phyloP scores from a whole-genome alignment of 2,888 invertebrate species.

The Girardia tigrina region DNA sequence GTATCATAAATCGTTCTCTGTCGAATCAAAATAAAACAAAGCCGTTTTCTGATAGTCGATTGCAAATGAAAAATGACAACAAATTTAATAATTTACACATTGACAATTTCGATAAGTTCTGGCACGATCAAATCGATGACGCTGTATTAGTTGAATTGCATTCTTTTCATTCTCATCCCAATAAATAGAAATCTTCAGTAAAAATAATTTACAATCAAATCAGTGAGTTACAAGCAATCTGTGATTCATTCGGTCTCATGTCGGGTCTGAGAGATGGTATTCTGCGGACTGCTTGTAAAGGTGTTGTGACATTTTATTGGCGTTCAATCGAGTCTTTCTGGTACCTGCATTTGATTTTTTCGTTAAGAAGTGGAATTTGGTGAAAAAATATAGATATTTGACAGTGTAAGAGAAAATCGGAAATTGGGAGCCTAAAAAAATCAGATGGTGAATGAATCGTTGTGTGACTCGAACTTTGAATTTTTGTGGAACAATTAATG shows the following conservation, averaged over 20 bases:
- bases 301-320: conserved; percentile 79
- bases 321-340: conserved; percentile 70
- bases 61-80: no score
- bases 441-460: no score
- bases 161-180: conserved; percentile 41
- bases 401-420: no score
- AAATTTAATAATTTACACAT: conserved; percentile 65
- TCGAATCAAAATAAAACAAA: no score
- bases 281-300: conserved; percentile 82
- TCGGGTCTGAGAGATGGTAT: conserved; percentile 92
- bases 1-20: no score
- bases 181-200: conserved; percentile 49
- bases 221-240: conserved; percentile 66
- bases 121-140: conserved; percentile 54
- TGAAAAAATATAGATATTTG: no score
- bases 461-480: no score
- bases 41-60: no score
- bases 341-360: conserved; percentile 58
- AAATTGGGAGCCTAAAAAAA: no score
- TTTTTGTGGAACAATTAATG: no score
- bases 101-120: conserved; percentile 69
- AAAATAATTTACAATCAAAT: conserved; percentile 69
- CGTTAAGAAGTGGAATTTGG: no score
- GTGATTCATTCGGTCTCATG: conserved; percentile 80
- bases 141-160: conserved; percentile 61